A percentile compares a stretch with the other conserved stretches of the same genome.
Evolutionary conservation across 2,888 invertebrate genomes (phyloP).

Genomic region (Nemoura dubitans): DNA sequence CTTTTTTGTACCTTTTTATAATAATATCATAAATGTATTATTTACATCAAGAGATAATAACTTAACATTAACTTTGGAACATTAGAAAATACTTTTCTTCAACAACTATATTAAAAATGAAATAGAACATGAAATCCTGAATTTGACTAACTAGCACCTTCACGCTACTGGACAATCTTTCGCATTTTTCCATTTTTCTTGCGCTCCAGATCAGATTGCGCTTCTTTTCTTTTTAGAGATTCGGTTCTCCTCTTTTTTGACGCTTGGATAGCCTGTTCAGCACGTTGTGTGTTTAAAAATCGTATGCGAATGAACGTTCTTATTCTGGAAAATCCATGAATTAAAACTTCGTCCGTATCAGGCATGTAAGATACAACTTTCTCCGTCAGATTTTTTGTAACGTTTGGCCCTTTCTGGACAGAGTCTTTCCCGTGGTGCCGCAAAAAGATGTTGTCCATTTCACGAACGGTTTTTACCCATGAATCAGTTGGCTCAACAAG

Average conservation of each 20-base stretch:
- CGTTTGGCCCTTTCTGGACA: conserved; percentile 31
- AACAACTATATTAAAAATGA: too few relatives aligned
- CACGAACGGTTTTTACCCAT: conserved; percentile 44
- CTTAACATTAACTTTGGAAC: too few relatives aligned
- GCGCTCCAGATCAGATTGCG: not conserved
- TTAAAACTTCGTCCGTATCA: too few relatives aligned
- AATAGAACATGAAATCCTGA: too few relatives aligned
- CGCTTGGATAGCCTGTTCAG: not conserved
- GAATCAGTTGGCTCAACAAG: conserved; percentile 49
- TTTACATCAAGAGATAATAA: too few relatives aligned
- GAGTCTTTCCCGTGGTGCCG: conserved; percentile 43
- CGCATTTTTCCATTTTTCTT: not conserved
- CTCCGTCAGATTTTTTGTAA: conserved; percentile 15
- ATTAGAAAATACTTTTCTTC: too few relatives aligned
- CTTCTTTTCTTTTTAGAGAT: not conserved
- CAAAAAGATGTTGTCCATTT: conserved; percentile 49
- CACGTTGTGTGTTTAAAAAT: conserved; percentile 44
- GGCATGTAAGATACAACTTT: too few relatives aligned
- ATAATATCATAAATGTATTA: too few relatives aligned
- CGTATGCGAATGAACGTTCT: conserved; percentile 48
- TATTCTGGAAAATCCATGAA: too few relatives aligned
- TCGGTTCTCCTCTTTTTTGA: not conserved
- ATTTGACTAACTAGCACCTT: too few relatives aligned
- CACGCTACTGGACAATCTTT: not conserved
- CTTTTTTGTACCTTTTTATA: too few relatives aligned